phyloP scores from a whole-genome alignment of 2,888 invertebrate genomes.

The Tetrapedia diversipes region DNA sequence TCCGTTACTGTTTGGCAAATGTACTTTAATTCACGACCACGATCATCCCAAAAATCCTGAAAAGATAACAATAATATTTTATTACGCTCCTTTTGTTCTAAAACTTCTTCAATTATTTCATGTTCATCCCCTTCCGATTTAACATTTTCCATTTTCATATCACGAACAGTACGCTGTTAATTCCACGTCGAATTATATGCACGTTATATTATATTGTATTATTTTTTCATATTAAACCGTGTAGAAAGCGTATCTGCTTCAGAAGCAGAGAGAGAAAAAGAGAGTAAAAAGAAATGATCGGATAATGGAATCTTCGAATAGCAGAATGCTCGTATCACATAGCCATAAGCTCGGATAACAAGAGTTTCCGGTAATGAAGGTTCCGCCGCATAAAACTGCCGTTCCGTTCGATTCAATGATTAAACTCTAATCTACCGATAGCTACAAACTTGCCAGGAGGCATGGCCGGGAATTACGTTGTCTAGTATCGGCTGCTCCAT shows the following conservation, averaged over 20 bases:
- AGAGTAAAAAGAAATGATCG: neutral
- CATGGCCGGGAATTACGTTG: neutral
- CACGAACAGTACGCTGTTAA: neutral
- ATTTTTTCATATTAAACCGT: neutral
- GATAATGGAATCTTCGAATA: slow-evolving; percentile 13
- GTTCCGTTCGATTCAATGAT: neutral
- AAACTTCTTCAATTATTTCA: neutral
- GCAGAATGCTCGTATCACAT: neutral
- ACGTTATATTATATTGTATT: neutral
- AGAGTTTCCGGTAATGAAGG: neutral
- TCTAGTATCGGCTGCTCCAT: neutral
- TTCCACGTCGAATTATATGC: neutral
- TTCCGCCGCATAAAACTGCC: neutral
- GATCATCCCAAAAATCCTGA: no score
- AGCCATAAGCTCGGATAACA: neutral
- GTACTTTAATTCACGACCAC: no score
- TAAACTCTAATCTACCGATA: slow-evolving; percentile 16
- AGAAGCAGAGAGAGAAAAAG: neutral
- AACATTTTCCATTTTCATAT: neutral
- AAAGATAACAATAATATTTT: no score
- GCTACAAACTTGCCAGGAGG: neutral
- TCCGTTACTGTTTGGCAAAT: no score
- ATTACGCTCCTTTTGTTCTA: neutral
- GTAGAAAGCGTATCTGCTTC: neutral
- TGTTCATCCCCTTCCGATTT: neutral